phyloP scores from a whole-genome alignment of 2,113 vertebrate genomes.

The Calidris pygmaea region DNA sequence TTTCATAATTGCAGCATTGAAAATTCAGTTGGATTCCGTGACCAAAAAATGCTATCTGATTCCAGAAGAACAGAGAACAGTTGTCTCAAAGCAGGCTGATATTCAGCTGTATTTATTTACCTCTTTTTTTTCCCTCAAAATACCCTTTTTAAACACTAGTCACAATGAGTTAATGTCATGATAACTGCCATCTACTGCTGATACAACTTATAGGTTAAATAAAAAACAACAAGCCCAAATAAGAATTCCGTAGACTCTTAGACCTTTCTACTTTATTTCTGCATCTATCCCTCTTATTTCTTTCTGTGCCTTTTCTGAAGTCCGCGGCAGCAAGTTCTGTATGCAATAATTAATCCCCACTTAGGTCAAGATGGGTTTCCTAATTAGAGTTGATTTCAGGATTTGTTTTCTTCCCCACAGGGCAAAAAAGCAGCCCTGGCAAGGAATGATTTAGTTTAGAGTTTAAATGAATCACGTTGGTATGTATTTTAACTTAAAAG shows the following conservation, averaged over 20 bases:
- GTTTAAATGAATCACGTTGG: background rate
- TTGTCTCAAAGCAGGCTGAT: background rate
- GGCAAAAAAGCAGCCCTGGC: background rate
- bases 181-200: background rate
- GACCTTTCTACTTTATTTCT: background rate
- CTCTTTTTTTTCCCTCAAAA: background rate
- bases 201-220: background rate
- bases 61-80: background rate
- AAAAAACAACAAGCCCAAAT: background rate
- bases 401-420: background rate
- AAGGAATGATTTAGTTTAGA: background rate
- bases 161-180: background rate
- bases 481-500: background rate
- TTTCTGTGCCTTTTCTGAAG: background rate
- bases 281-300: background rate
- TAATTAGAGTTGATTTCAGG: background rate
- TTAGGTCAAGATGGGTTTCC: background rate
- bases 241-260: background rate
- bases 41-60: background rate
- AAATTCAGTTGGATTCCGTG: background rate
- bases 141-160: background rate
- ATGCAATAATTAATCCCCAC: background rate
- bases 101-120: background rate
- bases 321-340: background rate
- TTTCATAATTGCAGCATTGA: background rate